Base-by-base conservation (phyloP, 2,888 invertebrate species). In the Acanthosepion pharaonis region DNA sequence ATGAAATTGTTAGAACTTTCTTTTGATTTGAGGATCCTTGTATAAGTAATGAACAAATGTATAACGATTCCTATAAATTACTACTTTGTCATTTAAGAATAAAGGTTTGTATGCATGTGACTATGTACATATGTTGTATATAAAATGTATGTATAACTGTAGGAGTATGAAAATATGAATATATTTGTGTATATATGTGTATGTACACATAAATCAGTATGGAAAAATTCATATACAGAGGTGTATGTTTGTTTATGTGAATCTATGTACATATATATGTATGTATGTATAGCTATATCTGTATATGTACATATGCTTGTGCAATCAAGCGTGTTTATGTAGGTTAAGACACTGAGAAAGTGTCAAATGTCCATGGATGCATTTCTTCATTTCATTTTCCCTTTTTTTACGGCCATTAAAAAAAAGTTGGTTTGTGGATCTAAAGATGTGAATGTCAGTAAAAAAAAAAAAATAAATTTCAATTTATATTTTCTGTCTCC, bases 111-210 rank as follows among this genome's bases (percentile, higher is more conserved):
- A 91, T n/a, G 91, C 28, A 91, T n/a, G 25, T 20, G 23, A 4
- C 28, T 9, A 91, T 91, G 33, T 91, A 91, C 33, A 91, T 91
- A 91, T 91, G 33, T 91, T 20, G 33, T 91, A 91, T 91, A 91
- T 42, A n/a, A 91, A n/a, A 91, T 91, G 33, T 9, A 9, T 91
- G 23, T 91, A 91, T 91, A 91, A n/a, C 28, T 91, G 33, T 42
- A 42, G 42, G 42, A 42, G 42, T 42, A 42, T 42, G 42, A 42
- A 9, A 91, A n/a, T n/a, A n/a, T n/a, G 28, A n/a, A 91, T 91
- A 91, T 91, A 91, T 91, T n/a, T 91, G 91, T 91, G 33, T 91
- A 91, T 91, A 91, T 91, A 91, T 91, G 33, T 91, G 23, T 91
- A 91, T 8, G 20, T 91, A 91, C 33, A 91, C 33, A 91, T 91